Percentiles rank a stretch among this genome's conserved stretches.
phyloP scores from a whole-genome alignment of 2,888 invertebrate species.

The Tricholauxania praeusta region DNA sequence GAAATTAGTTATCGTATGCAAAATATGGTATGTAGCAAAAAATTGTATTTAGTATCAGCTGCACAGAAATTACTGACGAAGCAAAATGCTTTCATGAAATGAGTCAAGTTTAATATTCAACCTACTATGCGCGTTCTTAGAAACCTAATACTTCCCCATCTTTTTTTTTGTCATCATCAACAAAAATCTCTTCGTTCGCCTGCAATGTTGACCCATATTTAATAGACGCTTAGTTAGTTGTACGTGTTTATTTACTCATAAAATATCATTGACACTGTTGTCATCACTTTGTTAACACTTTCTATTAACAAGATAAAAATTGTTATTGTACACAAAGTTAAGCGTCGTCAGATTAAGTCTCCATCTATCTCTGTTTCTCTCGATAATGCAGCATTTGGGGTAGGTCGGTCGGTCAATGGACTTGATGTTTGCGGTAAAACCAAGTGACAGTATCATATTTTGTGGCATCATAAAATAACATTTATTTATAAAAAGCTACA shows the following conservation, averaged over 20 bases:
- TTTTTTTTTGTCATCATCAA: conserved; percentile 5
- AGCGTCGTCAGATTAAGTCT: too few species aligned
- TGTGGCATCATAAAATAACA: too few species aligned
- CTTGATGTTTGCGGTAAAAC: neutral
- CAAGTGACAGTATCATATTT: too few species aligned
- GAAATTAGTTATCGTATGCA: conserved; percentile 45
- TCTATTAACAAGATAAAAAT: conserved; percentile 11
- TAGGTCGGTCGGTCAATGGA: conserved; percentile 23
- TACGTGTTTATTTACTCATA: neutral
- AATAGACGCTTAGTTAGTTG: neutral
- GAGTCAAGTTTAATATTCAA: too few species aligned
- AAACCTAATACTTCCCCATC: too few species aligned
- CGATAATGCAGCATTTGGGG: neutral
- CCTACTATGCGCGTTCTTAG: too few species aligned
- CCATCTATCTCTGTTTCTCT: too few species aligned
- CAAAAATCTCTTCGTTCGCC: conserved; percentile 49
- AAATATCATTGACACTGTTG: too few species aligned
- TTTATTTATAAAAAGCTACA: too few species aligned
- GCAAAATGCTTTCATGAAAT: too few species aligned
- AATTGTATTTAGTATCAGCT: too few species aligned
- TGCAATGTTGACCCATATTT: conserved; percentile 4
- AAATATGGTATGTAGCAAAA: conserved; percentile 37
- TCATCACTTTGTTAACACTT: neutral
- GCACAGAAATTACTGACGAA: too few species aligned
- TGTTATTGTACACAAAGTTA: neutral